Percentiles rank a stretch among this genome's conserved stretches.
phyloP scores from a whole-genome alignment of 1,140 invertebrate genomes.

The Lysiphlebus fabarum region DNA sequence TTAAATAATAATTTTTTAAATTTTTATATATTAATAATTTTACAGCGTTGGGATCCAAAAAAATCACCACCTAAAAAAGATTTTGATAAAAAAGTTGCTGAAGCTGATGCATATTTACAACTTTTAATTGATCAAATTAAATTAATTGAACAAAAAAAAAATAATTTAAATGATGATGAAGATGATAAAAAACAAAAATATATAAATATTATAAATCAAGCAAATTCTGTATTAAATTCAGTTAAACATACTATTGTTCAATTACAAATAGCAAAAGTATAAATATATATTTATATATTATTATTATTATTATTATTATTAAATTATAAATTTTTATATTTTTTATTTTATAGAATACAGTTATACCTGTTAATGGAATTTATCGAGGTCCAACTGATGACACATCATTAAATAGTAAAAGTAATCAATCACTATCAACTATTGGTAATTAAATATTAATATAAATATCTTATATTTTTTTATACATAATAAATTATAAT shows the following conservation, averaged over 20 bases:
- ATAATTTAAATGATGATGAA: conserved; percentile 32
- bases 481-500: conserved; percentile 14
- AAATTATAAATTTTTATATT: conserved; percentile 1
- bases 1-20: conserved; percentile 1
- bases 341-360: conserved; percentile 70
- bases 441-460: conserved; percentile 33
- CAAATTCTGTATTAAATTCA: conserved; percentile 53
- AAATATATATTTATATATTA: background rate
- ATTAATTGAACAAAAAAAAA: conserved; percentile 56
- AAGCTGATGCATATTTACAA: conserved; percentile 95
- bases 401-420: conserved; percentile 26
- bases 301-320: background rate
- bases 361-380: conserved; percentile 81
- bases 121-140: conserved; percentile 91
- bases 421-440: conserved; percentile 34
- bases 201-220: conserved; percentile 44
- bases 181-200: conserved; percentile 45
- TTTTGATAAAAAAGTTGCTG: conserved; percentile 88
- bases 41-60: conserved; percentile 60
- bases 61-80: conserved; percentile 66
- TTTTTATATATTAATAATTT: conserved; percentile 1
- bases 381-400: conserved; percentile 64
- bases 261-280: conserved; percentile 94
- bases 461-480: background rate
- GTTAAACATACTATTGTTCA: conserved; percentile 97